These are phyloP conservation scores for Rynchops niger DNA, from an alignment of 2,113 vertebrate genomes.

Conservation along the genomic window DNA sequence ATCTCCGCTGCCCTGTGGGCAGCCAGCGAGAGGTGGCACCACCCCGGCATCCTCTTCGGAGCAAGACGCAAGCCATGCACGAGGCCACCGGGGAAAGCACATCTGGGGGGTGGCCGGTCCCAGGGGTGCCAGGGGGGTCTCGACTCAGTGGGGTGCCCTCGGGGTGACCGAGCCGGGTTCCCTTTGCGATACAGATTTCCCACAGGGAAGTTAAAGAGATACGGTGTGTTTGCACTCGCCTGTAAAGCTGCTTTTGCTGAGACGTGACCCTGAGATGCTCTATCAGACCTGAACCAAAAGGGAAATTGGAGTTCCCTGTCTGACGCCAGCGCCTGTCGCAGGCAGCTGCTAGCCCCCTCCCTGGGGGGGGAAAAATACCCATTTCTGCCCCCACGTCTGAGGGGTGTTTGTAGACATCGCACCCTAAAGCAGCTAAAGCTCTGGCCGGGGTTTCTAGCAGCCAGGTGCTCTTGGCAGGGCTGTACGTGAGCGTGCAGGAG, in stretches of 20 bases:
- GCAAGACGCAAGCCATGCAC: rapidly evolving
- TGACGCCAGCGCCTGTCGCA: background rate
- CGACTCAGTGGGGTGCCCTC: background rate
- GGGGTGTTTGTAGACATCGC: background rate
- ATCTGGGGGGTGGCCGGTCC: background rate
- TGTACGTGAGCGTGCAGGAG: rapidly evolving
- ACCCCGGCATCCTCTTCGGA: rapidly evolving
- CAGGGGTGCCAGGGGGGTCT: background rate
- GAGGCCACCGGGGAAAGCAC: background rate
- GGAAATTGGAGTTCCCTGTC: constrained; percentile 35
- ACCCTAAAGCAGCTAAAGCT: background rate
- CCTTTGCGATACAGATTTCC: rapidly evolving
- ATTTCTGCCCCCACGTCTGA: rapidly evolving
- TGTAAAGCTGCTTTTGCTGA: background rate
- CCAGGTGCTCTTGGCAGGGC: rapidly evolving
- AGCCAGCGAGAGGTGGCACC: rapidly evolving
- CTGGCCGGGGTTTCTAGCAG: rapidly evolving
- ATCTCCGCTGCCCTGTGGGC: background rate
- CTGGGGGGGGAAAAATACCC: too few relatives aligned
- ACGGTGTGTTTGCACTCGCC: background rate
- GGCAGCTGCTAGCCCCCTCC: background rate
- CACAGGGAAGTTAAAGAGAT: background rate
- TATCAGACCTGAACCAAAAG: background rate
- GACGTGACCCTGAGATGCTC: background rate
- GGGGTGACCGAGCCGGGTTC: background rate